Evolutionary conservation across 2,113 vertebrate genomes (phyloP), one percentile per base, ranked within the genome.

Genomic region (Ramphastos sulfuratus): DNA sequence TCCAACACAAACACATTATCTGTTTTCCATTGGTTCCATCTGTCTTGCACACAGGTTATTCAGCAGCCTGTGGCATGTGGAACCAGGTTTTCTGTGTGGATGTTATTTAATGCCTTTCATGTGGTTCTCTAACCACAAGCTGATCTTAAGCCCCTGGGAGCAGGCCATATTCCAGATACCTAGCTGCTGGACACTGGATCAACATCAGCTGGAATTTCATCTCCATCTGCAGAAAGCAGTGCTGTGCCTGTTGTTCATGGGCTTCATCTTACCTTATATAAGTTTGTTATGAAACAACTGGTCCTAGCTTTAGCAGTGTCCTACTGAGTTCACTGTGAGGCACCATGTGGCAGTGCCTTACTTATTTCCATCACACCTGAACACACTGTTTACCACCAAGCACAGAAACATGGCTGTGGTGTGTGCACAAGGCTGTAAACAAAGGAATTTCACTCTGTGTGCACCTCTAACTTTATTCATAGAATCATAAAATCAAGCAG

Each of bases 111-210:
- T 89, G 82, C 59, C 33, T 93, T 84, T 92, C 23, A n/a, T 64
- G 59, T 92, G 79, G n/a, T 91, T 88, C 50, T 66, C 56, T 87
- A 73, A 85, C 69, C 65, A 85, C 79, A 89, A 76, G 55, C 58
- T 92, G 72, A 7, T 72, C 87, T 87, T 56, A 66, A 95, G 50
- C 50, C 58, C 7, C 4, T 71, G 63, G 55, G 60, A 81, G 20
- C 27, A 76, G 76, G 46, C 18, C 33, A 20, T 75, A 87, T 85
- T 85, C 48, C 65, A 87, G 69, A 50, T 81, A 69, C 74, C 16
- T 67, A 16, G 27, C 59, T 80, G 66, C 61, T 0, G 1, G 52
- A 63, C 65, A 18, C 10, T 44, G 58, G 7, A 42, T 70, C 44
- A 87, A 17, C 25, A 12, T 0, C 0, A 84, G 20, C 58, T 80